These are phyloP conservation scores for Habroteleia sp. DNA, from an alignment of 2,888 invertebrate genomes.

Conservation along the genomic window DNA sequence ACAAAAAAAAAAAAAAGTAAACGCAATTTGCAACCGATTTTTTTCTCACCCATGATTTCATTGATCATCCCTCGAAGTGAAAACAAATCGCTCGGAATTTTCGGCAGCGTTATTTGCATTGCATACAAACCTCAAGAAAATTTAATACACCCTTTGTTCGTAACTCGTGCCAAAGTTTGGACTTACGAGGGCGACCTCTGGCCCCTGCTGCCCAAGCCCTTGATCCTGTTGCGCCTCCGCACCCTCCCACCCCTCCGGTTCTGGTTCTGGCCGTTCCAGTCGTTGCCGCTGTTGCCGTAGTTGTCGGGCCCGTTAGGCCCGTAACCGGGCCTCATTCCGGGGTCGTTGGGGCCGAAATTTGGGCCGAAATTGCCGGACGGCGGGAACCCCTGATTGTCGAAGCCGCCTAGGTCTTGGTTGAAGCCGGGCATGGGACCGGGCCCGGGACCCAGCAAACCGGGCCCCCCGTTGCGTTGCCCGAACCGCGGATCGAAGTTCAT, in stretches of 20 bases:
- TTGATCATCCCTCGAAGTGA: no score
- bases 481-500: slow-evolving; percentile 77
- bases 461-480: slow-evolving; percentile 73
- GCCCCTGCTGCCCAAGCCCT: slow-evolving; percentile 71
- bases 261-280: slow-evolving; percentile 72
- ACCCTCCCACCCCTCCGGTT: slow-evolving; percentile 70
- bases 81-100: no score
- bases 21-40: no score
- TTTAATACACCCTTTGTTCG: no score
- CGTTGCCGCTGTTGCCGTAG: slow-evolving; percentile 70
- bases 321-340: slow-evolving; percentile 60
- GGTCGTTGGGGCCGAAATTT: slow-evolving; percentile 68
- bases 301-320: slow-evolving; percentile 66
- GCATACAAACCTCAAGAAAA: slow-evolving; percentile 4
- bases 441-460: slow-evolving; percentile 76
- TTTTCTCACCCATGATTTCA: no score
- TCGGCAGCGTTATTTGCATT: no score
- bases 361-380: slow-evolving; percentile 57
- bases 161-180: no score
- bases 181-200: slow-evolving; percentile 70
- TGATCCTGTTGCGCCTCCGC: slow-evolving; percentile 74
- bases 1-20: no score
- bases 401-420: slow-evolving; percentile 70
- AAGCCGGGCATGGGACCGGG: slow-evolving; percentile 71
- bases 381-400: slow-evolving; percentile 68